Evolutionary conservation across 2,888 invertebrate genomes (phyloP).

Genomic region (Silvanus unidentatus): DNA sequence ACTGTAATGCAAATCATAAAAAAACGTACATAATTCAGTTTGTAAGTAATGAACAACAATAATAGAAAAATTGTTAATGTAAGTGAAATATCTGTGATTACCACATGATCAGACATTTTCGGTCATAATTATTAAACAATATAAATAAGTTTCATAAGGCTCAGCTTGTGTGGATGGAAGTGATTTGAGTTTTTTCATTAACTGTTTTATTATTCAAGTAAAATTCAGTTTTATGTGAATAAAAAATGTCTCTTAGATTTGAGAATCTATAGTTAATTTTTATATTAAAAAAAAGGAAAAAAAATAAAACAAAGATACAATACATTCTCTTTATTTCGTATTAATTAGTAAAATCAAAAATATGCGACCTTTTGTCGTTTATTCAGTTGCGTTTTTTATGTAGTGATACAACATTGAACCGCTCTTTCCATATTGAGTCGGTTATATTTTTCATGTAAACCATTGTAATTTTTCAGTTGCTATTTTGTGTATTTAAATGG

Average conservation of each 20-base stretch:
- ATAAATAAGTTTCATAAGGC: slow-evolving; percentile 34
- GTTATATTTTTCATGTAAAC: too few relatives aligned
- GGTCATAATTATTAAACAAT: slow-evolving; percentile 21
- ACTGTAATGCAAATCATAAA: too few relatives aligned
- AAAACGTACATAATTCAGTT: too few relatives aligned
- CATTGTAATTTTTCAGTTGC: too few relatives aligned
- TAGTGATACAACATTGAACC: too few relatives aligned
- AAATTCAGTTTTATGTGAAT: slow-evolving; percentile 39
- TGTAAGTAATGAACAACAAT: neutral
- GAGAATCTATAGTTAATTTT: slow-evolving; percentile 26
- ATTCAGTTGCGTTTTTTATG: too few relatives aligned
- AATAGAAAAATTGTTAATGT: slow-evolving; percentile 41
- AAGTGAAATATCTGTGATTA: slow-evolving; percentile 50
- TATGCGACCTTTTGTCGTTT: too few relatives aligned
- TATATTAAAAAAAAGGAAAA: slow-evolving; percentile 11
- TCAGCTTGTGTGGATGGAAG: slow-evolving; percentile 45
- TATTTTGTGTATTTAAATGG: too few relatives aligned
- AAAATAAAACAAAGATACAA: neutral
- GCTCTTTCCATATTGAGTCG: too few relatives aligned
- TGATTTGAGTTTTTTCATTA: slow-evolving; percentile 47
- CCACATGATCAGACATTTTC: slow-evolving; percentile 43
- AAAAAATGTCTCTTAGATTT: slow-evolving; percentile 40
- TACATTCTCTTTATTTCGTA: too few relatives aligned
- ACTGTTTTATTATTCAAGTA: slow-evolving; percentile 41
- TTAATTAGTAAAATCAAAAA: too few relatives aligned